Evolutionary conservation across 2,888 invertebrate genomes (phyloP).

Genomic region (Yponomeuta cagnagella): DNA sequence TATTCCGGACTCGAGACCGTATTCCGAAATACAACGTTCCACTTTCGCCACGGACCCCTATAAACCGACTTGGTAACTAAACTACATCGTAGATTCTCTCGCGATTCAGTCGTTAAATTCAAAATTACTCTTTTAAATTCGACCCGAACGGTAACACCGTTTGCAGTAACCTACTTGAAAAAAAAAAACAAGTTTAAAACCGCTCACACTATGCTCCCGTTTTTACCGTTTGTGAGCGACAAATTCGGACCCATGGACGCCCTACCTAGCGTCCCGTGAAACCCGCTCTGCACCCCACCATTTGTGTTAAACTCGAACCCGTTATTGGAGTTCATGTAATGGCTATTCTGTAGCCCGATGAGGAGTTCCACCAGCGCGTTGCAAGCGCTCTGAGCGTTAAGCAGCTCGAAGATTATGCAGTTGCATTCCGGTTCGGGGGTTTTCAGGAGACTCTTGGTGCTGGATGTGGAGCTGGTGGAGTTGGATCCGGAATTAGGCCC

Average conservation of each 20-base stretch:
- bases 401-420: conserved; percentile 61
- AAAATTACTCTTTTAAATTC: not conserved
- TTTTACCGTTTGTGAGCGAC: conserved; percentile 63
- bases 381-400: conserved; percentile 62
- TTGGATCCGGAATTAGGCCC: conserved; percentile 36
- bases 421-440: conserved; percentile 65
- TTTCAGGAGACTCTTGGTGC: conserved; percentile 43
- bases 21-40: not conserved
- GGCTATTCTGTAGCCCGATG: conserved; percentile 64
- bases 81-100: conserved; percentile 11
- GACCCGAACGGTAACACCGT: not conserved
- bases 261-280: conserved; percentile 49
- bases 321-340: conserved; percentile 49
- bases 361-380: conserved; percentile 65
- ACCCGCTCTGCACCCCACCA: conserved; percentile 27
- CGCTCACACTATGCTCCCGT: conserved; percentile 47
- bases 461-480: conserved; percentile 45
- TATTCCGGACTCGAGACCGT: not conserved
- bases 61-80: conserved; percentile 13
- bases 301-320: conserved; percentile 47
- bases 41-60: not conserved
- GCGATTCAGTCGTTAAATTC: conserved; percentile 5
- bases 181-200: not conserved
- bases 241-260: conserved; percentile 46
- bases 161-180: not conserved